Conservation (phyloP, 1,140 invertebrate species). For the Drosophila sechellia region DNA sequence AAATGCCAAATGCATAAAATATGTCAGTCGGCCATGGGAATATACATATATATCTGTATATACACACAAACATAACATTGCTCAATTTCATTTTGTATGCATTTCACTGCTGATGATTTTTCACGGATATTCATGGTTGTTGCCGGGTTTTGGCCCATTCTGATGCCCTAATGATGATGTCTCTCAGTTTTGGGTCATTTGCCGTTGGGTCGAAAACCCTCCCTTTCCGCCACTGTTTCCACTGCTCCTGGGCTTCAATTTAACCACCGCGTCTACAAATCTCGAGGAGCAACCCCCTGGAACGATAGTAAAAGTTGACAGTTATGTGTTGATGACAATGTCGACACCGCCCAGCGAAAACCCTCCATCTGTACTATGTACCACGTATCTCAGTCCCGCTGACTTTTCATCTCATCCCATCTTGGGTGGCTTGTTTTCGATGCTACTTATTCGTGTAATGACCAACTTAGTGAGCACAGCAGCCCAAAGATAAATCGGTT, state of each 20-base stretch:
- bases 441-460: constrained; percentile 42
- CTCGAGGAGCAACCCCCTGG: constrained; percentile 14
- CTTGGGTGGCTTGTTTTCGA: constrained; percentile 33
- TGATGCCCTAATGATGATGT: constrained; percentile 72
- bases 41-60: constrained; percentile 4
- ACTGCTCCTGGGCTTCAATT: constrained; percentile 14
- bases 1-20: constrained; percentile 78
- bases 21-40: constrained; percentile 53
- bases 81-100: constrained; percentile 64
- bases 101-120: constrained; percentile 56
- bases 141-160: constrained; percentile 13
- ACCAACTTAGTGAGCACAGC: constrained; percentile 6
- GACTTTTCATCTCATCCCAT: constrained; percentile 21
- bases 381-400: constrained; percentile 13
- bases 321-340: constrained; percentile 52
- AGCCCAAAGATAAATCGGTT: background rate
- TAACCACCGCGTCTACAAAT: constrained; percentile 9
- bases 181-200: constrained; percentile 71
- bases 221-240: constrained; percentile 19
- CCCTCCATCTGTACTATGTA: background rate
- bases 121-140: constrained; percentile 48
- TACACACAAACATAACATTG: constrained; percentile 21
- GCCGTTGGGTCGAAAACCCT: constrained; percentile 30
- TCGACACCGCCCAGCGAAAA: constrained; percentile 24
- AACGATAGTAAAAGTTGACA: constrained; percentile 26